Conservation (phyloP, 2,797 vertebrate species). For the Sebastes diploproa region DNA sequence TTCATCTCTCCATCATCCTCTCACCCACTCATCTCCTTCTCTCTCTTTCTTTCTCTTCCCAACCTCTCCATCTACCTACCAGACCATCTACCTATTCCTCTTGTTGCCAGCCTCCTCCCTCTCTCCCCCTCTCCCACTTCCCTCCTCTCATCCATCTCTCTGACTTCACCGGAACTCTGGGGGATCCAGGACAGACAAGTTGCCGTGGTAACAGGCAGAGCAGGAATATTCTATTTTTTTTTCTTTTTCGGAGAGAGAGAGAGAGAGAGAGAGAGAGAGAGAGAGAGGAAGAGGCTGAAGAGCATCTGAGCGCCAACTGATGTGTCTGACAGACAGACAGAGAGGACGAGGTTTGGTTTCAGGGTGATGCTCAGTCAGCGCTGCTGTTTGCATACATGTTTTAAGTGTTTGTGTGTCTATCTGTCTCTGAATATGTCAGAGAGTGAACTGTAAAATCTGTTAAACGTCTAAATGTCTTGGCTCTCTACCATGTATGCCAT, state of each 20-base stretch:
- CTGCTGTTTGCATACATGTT: slow-evolving; percentile 41
- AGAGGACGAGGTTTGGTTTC: slow-evolving; percentile 46
- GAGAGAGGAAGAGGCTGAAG: slow-evolving; percentile 44
- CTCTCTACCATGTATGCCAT: slow-evolving; percentile 19
- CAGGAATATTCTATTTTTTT: slow-evolving; percentile 66
- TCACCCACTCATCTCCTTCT: slow-evolving; percentile 43
- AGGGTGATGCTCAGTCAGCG: slow-evolving; percentile 37
- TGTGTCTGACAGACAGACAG: slow-evolving; percentile 57
- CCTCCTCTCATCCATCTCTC: slow-evolving; percentile 77
- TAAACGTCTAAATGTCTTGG: slow-evolving; percentile 35
- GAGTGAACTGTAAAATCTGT: slow-evolving; percentile 40
- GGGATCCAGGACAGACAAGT: slow-evolving; percentile 84
- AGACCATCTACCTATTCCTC: slow-evolving; percentile 54
- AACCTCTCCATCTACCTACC: slow-evolving; percentile 36
- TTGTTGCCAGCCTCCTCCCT: slow-evolving; percentile 17
- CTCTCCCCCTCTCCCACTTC: slow-evolving; percentile 47
- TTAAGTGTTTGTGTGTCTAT: slow-evolving; percentile 15
- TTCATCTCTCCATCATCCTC: slow-evolving; percentile 46
- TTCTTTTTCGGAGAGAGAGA: slow-evolving; percentile 34
- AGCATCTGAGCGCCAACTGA: slow-evolving; percentile 59
- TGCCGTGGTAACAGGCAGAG: slow-evolving; percentile 85
- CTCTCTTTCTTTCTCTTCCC: slow-evolving; percentile 11
- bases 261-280: slow-evolving; percentile 12
- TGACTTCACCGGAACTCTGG: slow-evolving; percentile 80
- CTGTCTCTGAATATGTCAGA: slow-evolving; percentile 30